A percentile compares a stretch with the other conserved stretches of the same genome.
phyloP scores from a whole-genome alignment of 2,797 vertebrate genomes.

The Acanthornis magna region DNA sequence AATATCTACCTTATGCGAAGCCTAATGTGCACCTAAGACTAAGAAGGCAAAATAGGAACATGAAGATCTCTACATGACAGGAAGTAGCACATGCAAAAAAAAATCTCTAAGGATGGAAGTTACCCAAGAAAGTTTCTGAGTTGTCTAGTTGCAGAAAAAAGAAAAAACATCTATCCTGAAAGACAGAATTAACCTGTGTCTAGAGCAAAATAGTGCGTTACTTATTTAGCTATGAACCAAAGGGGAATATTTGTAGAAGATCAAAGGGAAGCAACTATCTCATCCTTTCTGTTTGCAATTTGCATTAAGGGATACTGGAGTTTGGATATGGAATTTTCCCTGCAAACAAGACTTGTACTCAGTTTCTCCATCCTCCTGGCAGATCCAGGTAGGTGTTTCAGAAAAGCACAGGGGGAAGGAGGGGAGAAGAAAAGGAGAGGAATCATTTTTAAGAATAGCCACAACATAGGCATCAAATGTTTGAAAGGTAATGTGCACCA shows the following conservation, averaged over 20 bases:
- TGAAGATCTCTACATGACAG: background rate
- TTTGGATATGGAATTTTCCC: background rate
- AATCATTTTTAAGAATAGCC: background rate
- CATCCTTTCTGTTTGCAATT: background rate
- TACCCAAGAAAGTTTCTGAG: background rate
- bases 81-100: background rate
- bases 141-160: background rate
- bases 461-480: background rate
- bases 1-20: background rate
- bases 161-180: background rate
- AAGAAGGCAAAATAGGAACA: background rate
- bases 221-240: background rate
- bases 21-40: background rate
- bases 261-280: background rate
- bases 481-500: background rate
- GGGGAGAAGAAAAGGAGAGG: background rate
- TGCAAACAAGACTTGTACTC: background rate
- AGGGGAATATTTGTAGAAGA: background rate
- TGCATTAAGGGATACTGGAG: background rate
- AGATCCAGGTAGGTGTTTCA: background rate
- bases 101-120: background rate
- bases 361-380: background rate
- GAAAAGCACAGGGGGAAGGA: background rate
- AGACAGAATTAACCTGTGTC: background rate
- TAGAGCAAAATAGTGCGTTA: background rate